Conservation (phyloP, 92 coral and sea anemone species). For the Parazoanthus darwini region DNA sequence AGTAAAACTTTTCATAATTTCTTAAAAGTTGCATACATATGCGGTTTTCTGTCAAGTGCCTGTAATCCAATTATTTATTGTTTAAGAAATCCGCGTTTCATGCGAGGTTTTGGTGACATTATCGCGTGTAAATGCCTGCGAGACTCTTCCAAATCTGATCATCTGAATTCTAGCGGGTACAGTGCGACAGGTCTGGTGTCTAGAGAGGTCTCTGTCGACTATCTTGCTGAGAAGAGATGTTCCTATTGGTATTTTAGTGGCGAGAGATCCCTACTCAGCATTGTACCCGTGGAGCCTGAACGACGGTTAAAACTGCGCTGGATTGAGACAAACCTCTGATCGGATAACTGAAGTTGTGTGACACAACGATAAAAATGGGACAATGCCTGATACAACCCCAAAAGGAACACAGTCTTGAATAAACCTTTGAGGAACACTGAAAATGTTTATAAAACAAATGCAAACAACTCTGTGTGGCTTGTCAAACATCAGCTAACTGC, state of each 20-base stretch:
- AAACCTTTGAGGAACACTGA: background rate
- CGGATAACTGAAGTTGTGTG: background rate
- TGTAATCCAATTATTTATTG: conserved; percentile 66
- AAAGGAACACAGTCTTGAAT: background rate
- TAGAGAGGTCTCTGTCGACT: conserved; percentile 55
- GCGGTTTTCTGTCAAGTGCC: conserved; percentile 64
- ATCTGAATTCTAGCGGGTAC: conserved; percentile 26
- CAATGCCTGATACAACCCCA: background rate
- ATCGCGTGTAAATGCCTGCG: conserved; percentile 55
- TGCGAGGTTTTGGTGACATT: conserved; percentile 75
- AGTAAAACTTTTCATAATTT: conserved; percentile 39
- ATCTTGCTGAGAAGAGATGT: conserved; percentile 76
- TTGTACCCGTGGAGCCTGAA: conserved; percentile 60
- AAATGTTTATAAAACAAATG: background rate
- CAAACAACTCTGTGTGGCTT: background rate
- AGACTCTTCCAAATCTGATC: conserved; percentile 26
- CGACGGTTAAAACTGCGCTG: conserved; percentile 74
- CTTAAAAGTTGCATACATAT: conserved; percentile 59
- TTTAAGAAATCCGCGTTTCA: conserved; percentile 77
- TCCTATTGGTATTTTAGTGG: conserved; percentile 84
- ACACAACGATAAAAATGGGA: background rate
- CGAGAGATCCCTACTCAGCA: conserved; percentile 67
- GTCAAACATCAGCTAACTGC: background rate
- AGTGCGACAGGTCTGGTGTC: conserved; percentile 17
- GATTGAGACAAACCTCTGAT: conserved; percentile 82